phyloP scores from a whole-genome alignment of 2,113 vertebrate genomes.

The Notechis scutatus region DNA sequence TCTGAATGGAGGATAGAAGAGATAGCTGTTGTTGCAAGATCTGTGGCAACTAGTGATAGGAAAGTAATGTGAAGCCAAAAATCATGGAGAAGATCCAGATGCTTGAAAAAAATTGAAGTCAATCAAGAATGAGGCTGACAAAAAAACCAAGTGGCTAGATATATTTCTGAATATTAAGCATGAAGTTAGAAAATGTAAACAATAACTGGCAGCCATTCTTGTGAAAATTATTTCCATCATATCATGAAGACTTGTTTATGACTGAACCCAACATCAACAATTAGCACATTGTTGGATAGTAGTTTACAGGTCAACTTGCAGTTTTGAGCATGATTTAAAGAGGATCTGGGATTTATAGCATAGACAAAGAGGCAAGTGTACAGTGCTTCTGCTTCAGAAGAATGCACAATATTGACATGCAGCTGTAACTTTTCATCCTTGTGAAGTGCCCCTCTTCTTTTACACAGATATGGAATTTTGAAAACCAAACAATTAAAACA shows the following conservation, averaged over 20 bases:
- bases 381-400: background rate
- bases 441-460: background rate
- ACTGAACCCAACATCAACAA: background rate
- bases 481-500: background rate
- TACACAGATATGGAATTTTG: background rate
- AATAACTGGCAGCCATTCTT: background rate
- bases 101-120: background rate
- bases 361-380: background rate
- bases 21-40: background rate
- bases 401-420: background rate
- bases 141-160: background rate
- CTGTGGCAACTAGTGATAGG: background rate
- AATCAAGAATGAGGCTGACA: background rate
- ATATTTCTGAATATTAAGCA: background rate
- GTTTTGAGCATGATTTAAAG: background rate
- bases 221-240: background rate
- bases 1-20: background rate
- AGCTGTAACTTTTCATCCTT: background rate
- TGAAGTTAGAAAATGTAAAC: background rate
- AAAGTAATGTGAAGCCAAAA: background rate
- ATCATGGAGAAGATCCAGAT: background rate
- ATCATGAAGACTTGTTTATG: background rate
- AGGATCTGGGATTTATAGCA: background rate
- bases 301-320: background rate
- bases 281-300: background rate